Percentiles rank a stretch among this genome's conserved stretches.
Conservation (phyloP, 2,797 vertebrate species). For the Benthosema pterotum region DNA sequence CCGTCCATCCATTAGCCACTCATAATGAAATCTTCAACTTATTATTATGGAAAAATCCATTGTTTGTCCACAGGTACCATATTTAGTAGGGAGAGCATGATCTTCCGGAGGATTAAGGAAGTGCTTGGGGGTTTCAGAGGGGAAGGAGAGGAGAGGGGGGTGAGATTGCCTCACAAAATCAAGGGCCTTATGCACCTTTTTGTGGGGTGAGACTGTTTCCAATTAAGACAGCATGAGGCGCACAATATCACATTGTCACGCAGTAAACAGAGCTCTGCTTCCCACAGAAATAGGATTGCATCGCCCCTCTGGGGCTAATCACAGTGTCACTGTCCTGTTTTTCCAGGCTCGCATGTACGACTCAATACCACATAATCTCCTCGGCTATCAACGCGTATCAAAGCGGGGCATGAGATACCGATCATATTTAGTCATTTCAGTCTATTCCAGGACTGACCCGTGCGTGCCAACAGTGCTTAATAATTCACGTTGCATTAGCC, state of each 20-base stretch:
- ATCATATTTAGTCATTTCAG: constrained; percentile 68
- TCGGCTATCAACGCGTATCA: constrained; percentile 45
- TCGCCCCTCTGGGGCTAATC: constrained; percentile 64
- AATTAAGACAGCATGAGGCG: constrained; percentile 77
- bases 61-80: constrained; percentile 80
- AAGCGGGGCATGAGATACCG: constrained; percentile 58
- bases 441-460: constrained; percentile 70
- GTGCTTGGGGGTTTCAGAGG: constrained; percentile 71
- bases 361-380: constrained; percentile 52
- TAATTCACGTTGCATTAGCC: constrained; percentile 73
- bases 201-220: constrained; percentile 77
- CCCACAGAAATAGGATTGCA: constrained; percentile 70
- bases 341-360: constrained; percentile 43
- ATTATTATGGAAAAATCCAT: constrained; percentile 82
- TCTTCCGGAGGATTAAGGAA: constrained; percentile 77
- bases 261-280: constrained; percentile 75
- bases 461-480: constrained; percentile 69
- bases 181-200: constrained; percentile 75
- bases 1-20: constrained; percentile 69
- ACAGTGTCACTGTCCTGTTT: constrained; percentile 64
- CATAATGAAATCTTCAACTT: constrained; percentile 77
- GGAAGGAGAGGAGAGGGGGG: constrained; percentile 43
- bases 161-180: constrained; percentile 72
- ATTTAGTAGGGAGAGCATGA: constrained; percentile 74
- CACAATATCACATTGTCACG: constrained; percentile 79